A percentile compares a stretch with the other conserved stretches of the same genome.
Evolutionary conservation across 2,888 invertebrate genomes (phyloP).

Genomic region (Frankliniella fusca): DNA sequence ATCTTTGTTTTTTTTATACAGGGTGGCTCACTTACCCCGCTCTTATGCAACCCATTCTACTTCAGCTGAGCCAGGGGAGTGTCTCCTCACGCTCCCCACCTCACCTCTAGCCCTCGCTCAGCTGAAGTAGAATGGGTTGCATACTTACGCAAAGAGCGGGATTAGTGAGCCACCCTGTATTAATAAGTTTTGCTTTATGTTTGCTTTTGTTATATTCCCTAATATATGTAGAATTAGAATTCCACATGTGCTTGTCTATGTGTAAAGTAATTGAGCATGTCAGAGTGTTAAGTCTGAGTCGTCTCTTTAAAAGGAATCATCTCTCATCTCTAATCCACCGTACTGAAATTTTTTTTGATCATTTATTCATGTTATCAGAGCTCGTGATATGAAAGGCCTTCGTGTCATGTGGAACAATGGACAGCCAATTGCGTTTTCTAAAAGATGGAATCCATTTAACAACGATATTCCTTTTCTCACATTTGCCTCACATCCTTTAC

Average conservation of each 20-base stretch:
- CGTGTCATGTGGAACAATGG: conserved; percentile 75
- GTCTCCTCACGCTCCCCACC: too few relatives aligned
- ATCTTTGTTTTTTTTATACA: conserved; percentile 1
- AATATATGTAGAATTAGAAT: neutral
- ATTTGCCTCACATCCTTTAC: conserved; percentile 74
- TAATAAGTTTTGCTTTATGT: neutral
- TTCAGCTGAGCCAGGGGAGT: too few relatives aligned
- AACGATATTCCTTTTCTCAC: conserved; percentile 73
- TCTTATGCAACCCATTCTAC: too few relatives aligned
- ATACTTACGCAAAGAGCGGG: too few relatives aligned
- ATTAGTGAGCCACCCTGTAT: too few relatives aligned
- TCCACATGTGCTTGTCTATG: neutral
- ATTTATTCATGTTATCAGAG: conserved; percentile 50
- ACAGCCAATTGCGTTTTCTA: conserved; percentile 60
- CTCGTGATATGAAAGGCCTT: conserved; percentile 68
- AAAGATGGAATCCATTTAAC: conserved; percentile 83
- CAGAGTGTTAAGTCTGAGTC: neutral
- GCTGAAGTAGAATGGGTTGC: too few relatives aligned
- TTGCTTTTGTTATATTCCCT: neutral
- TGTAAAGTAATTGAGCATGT: neutral
- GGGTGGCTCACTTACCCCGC: too few relatives aligned
- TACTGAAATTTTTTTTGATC: neutral
- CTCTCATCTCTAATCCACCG: conserved; percentile 36
- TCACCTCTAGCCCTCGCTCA: too few relatives aligned
- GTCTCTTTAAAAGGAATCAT: conserved; percentile 35